Percentiles rank a stretch among this genome's conserved stretches.
Conservation (phyloP, 2,113 vertebrate species). For the Cettia cetti region DNA sequence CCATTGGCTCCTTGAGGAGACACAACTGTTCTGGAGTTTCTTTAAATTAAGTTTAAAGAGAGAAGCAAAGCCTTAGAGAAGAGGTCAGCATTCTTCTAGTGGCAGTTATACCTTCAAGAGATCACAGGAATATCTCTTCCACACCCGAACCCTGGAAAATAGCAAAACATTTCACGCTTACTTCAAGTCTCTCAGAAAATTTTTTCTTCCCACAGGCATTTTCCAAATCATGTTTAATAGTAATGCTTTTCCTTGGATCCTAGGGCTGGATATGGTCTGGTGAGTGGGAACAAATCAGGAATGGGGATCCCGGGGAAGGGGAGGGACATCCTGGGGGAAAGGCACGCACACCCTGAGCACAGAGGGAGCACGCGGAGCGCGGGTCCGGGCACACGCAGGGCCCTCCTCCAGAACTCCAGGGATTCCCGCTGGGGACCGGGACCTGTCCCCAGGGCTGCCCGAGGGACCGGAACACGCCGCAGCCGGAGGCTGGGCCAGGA, state of each 20-base stretch:
- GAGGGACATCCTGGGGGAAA: not conserved
- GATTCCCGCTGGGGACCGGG: no score
- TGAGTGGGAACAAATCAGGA: no score
- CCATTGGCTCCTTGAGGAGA: not conserved
- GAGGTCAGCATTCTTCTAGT: not conserved
- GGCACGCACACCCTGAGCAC: not conserved
- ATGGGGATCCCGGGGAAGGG: not conserved
- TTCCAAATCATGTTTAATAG: not conserved
- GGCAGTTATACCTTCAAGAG: not conserved
- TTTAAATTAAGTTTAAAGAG: no score
- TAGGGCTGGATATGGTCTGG: fast-evolving
- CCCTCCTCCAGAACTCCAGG: not conserved
- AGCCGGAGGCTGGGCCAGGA: not conserved
- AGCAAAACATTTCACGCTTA: not conserved
- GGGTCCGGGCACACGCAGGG: no score
- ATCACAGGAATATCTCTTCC: not conserved
- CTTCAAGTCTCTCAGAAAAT: no score
- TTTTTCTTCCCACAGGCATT: not conserved
- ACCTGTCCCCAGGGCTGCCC: not conserved
- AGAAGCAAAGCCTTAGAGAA: not conserved
- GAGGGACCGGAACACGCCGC: no score
- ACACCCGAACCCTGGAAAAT: not conserved
- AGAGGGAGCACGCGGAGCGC: no score
- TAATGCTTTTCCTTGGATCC: fast-evolving
- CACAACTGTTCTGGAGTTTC: fast-evolving